Conservation (phyloP, 2,888 invertebrate genomes). For the Heteropelma amictum region DNA sequence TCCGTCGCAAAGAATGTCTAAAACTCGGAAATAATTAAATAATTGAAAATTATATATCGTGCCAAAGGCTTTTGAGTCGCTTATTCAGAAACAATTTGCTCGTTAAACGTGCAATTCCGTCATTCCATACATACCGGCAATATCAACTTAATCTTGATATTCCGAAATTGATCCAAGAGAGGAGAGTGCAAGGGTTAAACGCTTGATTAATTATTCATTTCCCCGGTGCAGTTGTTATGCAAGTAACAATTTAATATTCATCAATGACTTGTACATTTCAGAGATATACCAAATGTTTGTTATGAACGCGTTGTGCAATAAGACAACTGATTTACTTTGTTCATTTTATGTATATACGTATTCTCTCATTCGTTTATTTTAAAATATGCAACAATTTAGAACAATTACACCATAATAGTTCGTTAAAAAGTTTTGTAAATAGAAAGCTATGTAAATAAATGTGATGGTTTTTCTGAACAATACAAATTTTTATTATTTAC, state of each 20-base stretch:
- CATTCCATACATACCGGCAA: neutral
- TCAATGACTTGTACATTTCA: conserved; percentile 11
- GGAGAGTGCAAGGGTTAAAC: neutral
- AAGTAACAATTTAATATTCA: conserved; percentile 16
- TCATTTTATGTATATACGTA: neutral
- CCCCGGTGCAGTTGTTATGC: conserved; percentile 22
- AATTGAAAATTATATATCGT: neutral
- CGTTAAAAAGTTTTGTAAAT: neutral
- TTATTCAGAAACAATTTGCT: neutral
- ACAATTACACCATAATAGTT: neutral
- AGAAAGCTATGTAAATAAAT: no score
- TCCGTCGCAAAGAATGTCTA: conserved; percentile 80
- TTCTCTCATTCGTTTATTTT: neutral
- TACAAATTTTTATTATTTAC: no score
- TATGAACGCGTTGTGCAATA: conserved; percentile 39
- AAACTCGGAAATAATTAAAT: neutral
- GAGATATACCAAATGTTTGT: conserved; percentile 36
- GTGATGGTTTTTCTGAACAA: no score
- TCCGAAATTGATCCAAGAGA: neutral
- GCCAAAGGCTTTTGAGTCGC: neutral
- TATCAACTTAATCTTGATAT: conserved; percentile 15
- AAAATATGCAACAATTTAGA: neutral
- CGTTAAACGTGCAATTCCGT: conserved; percentile 3
- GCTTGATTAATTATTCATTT: conserved; percentile 23
- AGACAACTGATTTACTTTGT: conserved; percentile 25